phyloP scores from a whole-genome alignment of 2,888 invertebrate genomes.

The Standfussiana lucernea region DNA sequence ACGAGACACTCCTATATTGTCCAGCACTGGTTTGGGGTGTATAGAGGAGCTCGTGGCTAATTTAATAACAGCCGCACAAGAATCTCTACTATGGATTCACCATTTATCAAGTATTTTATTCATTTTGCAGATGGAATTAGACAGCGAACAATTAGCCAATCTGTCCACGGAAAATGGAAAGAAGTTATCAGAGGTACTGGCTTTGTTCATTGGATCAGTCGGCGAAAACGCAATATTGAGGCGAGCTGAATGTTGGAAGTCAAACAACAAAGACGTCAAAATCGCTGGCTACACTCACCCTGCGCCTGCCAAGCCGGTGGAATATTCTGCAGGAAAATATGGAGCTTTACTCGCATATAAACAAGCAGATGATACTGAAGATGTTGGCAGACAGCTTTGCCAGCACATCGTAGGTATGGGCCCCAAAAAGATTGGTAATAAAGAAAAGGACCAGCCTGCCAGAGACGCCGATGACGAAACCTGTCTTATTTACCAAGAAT shows the following conservation, averaged over 20 bases:
- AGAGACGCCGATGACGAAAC: slow-evolving; percentile 94
- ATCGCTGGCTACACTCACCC: slow-evolving; percentile 96
- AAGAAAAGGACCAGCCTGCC: slow-evolving; percentile 91
- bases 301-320: slow-evolving; percentile 86
- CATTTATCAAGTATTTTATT: slow-evolving; percentile 7
- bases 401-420: slow-evolving; percentile 98
- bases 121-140: slow-evolving; percentile 90
- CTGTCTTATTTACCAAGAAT: slow-evolving; percentile 96
- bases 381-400: slow-evolving; percentile 94
- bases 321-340: slow-evolving; percentile 94
- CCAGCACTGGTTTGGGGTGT: too few relatives aligned
- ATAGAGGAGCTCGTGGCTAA: too few relatives aligned
- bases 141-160: slow-evolving; percentile 92
- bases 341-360: slow-evolving; percentile 95
- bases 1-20: background rate
- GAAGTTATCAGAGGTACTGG: slow-evolving; percentile 94
- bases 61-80: too few relatives aligned
- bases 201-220: slow-evolving; percentile 95
- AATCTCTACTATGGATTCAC: too few relatives aligned
- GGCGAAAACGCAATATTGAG: slow-evolving; percentile 97
- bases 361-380: slow-evolving; percentile 81
- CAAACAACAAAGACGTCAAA: slow-evolving; percentile 84
- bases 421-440: slow-evolving; percentile 93
- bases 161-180: slow-evolving; percentile 92
- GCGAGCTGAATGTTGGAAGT: slow-evolving; percentile 94